A percentile compares a stretch with the other conserved stretches of the same genome.
Evolutionary conservation across 1,140 invertebrate genomes (phyloP).

Genomic region (Octopus sinensis): DNA sequence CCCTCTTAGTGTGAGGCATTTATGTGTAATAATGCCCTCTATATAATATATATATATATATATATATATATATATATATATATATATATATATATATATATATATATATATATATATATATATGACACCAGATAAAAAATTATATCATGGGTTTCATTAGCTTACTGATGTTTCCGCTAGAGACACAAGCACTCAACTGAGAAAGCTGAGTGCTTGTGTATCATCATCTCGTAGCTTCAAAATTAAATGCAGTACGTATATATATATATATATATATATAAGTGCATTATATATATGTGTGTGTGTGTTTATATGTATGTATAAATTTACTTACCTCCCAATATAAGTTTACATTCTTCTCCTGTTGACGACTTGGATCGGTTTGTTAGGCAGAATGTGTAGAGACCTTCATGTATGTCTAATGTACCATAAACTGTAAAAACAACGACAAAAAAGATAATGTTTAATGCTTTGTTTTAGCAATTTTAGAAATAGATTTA

Average conservation of each 20-base stretch:
- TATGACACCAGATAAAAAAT: too few species aligned
- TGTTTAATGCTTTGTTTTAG: not conserved
- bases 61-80: not conserved
- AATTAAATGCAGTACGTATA: not conserved
- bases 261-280: not conserved
- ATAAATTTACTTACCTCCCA: not conserved
- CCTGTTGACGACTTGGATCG: not conserved
- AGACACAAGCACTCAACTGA: too few species aligned
- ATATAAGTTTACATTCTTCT: slow-evolving; percentile 10
- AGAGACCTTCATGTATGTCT: not conserved
- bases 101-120: slow-evolving; percentile 5
- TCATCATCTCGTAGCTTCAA: too few species aligned
- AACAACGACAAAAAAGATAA: not conserved
- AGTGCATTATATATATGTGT: not conserved
- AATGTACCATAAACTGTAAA: slow-evolving; percentile 5
- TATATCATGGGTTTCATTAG: too few species aligned
- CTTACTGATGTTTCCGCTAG: too few species aligned
- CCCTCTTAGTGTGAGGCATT: too few species aligned
- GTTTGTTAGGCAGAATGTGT: slow-evolving; percentile 6
- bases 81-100: slow-evolving; percentile 5
- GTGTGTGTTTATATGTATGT: not conserved
- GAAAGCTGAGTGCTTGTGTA: too few species aligned
- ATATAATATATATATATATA: not conserved
- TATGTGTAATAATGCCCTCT: not conserved
- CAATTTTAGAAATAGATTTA: too few species aligned